phyloP scores from a whole-genome alignment of 2,797 vertebrate genomes.

The Scleropages formosus region DNA sequence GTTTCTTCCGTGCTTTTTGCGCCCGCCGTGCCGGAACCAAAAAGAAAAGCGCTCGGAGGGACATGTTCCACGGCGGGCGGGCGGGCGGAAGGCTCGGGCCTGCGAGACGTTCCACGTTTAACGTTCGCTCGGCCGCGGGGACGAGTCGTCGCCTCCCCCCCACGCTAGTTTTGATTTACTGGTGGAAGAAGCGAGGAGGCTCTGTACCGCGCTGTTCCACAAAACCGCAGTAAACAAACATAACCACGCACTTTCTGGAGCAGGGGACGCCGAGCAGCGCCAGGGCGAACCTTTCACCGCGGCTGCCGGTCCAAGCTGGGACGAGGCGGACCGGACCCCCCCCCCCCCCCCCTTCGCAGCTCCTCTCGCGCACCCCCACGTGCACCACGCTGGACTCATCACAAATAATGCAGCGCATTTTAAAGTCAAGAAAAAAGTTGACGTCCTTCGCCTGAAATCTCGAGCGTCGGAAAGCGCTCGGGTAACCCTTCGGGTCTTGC shows the following conservation, averaged over 20 bases:
- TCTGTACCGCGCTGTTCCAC: constrained; percentile 35
- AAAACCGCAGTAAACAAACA: constrained; percentile 42
- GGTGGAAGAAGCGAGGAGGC: constrained; percentile 35
- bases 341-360: not conserved
- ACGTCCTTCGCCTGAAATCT: not conserved
- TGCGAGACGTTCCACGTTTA: not conserved
- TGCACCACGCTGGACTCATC: not conserved
- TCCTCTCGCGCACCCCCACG: not conserved
- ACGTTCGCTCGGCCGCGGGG: not conserved
- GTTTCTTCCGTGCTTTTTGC: too few species aligned
- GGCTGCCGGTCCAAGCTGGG: constrained; percentile 19
- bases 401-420: constrained; percentile 7
- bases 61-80: too few species aligned
- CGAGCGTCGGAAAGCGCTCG: too few species aligned
- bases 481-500: too few species aligned
- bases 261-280: not conserved
- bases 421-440: constrained; percentile 9
- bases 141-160: not conserved
- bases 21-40: too few species aligned
- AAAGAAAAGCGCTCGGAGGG: too few species aligned
- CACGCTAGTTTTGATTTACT: constrained; percentile 46
- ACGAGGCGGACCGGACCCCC: not conserved
- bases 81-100: too few species aligned
- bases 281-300: constrained; percentile 12
- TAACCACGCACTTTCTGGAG: constrained; percentile 33